Evolutionary conservation across 2,113 vertebrate species (phyloP).

Genomic region (Apodemus sylvaticus): DNA sequence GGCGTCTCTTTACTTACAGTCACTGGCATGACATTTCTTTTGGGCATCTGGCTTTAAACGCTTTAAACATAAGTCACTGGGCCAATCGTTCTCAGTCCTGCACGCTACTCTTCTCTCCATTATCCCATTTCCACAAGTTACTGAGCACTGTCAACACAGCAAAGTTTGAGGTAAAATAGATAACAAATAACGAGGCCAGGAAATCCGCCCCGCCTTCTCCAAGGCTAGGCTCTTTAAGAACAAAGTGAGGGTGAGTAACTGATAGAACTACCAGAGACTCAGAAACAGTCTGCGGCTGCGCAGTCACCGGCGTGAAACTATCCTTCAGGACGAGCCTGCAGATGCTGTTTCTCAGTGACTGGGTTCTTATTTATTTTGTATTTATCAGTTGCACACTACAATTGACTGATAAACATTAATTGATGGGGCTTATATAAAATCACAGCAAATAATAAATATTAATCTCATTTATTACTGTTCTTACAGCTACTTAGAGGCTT

Average conservation of each 20-base stretch:
- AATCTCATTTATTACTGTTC: background rate
- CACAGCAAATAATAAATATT: conserved; percentile 6
- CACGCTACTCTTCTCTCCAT: conserved; percentile 92
- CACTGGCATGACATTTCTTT: conserved; percentile 87
- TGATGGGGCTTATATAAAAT: background rate
- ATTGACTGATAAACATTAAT: background rate
- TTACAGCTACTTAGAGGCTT: background rate
- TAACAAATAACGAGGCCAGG: background rate
- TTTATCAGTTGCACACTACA: background rate
- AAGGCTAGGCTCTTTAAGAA: background rate
- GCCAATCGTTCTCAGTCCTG: conserved; percentile 85
- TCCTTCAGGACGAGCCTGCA: background rate
- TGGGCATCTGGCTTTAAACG: conserved; percentile 90
- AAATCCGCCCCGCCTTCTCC: background rate
- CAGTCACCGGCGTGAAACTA: background rate
- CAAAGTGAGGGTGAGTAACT: background rate
- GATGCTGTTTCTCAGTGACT: background rate
- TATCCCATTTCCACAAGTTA: conserved; percentile 91
- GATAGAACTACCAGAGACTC: background rate
- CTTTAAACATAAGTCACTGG: conserved; percentile 89
- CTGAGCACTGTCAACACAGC: conserved; percentile 90
- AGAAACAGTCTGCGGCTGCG: background rate
- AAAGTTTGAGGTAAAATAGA: conserved; percentile 26
- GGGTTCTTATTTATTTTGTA: background rate
- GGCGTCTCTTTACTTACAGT: conserved; percentile 90